A percentile compares a stretch with the other conserved stretches of the same genome.
These are phyloP conservation scores for Balanococcus diminutus DNA, from an alignment of 2,888 invertebrate species.

Conservation along the genomic window DNA sequence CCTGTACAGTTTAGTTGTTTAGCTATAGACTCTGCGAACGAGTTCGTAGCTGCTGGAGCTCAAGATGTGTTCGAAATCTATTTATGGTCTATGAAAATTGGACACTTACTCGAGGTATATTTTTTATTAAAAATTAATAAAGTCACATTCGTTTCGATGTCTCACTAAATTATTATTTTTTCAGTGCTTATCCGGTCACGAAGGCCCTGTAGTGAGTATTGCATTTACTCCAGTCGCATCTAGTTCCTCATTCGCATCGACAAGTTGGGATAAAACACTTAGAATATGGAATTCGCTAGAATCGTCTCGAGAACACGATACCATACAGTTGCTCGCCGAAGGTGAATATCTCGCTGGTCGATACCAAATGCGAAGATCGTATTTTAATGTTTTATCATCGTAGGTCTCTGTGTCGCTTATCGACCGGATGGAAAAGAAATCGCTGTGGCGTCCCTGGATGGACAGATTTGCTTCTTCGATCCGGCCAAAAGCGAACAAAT, in stretches of 20 bases:
- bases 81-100: conserved; percentile 94
- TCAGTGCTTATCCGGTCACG: conserved; percentile 86
- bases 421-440: conserved; percentile 91
- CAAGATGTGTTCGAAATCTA: conserved; percentile 94
- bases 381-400: neutral
- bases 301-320: conserved; percentile 79
- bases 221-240: conserved; percentile 77
- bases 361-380: neutral
- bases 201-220: conserved; percentile 85
- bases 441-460: conserved; percentile 89
- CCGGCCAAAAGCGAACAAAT: conserved; percentile 73
- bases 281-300: conserved; percentile 92
- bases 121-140: neutral
- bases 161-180: conserved; percentile 27
- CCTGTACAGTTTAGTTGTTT: conserved; percentile 92
- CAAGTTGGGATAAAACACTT: conserved; percentile 94
- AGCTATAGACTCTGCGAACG: conserved; percentile 86
- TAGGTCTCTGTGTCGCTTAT: conserved; percentile 80
- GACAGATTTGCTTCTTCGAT: conserved; percentile 82
- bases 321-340: conserved; percentile 77
- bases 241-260: conserved; percentile 80
- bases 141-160: neutral
- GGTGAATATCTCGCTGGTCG: conserved; percentile 55
- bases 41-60: conserved; percentile 93
- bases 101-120: conserved; percentile 82